Evolutionary conservation across 1,140 invertebrate genomes (phyloP), one percentile per base, ranked within the genome.

Genomic region (Drosophila mayri): DNA sequence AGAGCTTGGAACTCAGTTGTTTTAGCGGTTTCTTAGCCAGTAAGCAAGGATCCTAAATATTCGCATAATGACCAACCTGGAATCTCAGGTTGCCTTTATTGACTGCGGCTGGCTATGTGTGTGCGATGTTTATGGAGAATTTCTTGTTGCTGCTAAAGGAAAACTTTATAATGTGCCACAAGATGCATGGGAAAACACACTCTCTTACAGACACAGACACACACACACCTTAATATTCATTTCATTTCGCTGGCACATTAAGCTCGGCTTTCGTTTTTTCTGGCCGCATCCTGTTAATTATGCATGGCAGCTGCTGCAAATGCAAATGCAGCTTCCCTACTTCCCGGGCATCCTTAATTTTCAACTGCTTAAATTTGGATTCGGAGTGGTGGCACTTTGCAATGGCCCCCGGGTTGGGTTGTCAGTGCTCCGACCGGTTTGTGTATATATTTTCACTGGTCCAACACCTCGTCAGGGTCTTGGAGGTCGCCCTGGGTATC

Each of bases 91-190:
- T 47, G 49, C 60, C 41, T 55, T 40, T 75, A 50, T 64, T 74
- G 60, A 57, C 35, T 74, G 72, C 37, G 57, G 38, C 41, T 49
- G 38, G 20, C n/a, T n/a, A n/a, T n/a, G 40, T 35, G 8, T 40
- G 40, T 25, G 46, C 46, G 44, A 20, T 63, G 38, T 60, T 46
- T 32, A 38, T 20, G 46, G 22, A 63, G 20, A 49, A 47, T 65
- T 43, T 63, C 43, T 60, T 44, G 63, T 37, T 46, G 65, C 30
- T 74, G 60, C n/a, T 7, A 44, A 54, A 55, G 64, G 61, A 77
- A 86, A 88, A 90, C 64, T 88, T 87, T 88, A 81, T 88, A 88
- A 88, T 86, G 84, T 84, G 80, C 63, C 71, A 78, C 80, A 88
- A 80, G 73, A 87, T 78, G 67, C 65, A 78, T 55, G 61, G 22